These are phyloP conservation scores for Apodemia zela DNA, from an alignment of 2,888 invertebrate genomes.

Conservation along the genomic window DNA sequence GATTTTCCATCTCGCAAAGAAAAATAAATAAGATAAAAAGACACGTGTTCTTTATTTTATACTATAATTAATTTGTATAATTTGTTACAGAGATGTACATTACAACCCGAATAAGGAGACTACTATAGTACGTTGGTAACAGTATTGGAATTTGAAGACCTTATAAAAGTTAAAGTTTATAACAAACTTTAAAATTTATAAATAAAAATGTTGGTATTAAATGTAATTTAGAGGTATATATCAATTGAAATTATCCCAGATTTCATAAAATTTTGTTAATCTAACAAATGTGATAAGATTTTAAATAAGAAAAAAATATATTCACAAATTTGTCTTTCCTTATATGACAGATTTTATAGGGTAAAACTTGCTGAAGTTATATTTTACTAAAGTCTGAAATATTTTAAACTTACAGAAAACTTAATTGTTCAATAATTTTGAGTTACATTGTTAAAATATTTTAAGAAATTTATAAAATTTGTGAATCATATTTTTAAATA, in stretches of 20 bases:
- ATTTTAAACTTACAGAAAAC: neutral
- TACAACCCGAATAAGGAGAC: slow-evolving; percentile 68
- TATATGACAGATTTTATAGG: neutral
- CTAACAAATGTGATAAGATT: slow-evolving; percentile 11
- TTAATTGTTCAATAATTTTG: neutral
- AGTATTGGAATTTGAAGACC: slow-evolving; percentile 36
- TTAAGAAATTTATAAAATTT: neutral
- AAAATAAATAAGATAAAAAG: too few relatives aligned
- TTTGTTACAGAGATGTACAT: slow-evolving; percentile 74
- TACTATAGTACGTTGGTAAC: slow-evolving; percentile 66
- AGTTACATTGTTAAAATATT: neutral
- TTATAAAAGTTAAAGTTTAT: slow-evolving; percentile 29
- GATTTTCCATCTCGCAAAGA: too few relatives aligned
- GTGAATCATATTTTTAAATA: slow-evolving; percentile 51
- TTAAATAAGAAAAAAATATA: slow-evolving; percentile 1
- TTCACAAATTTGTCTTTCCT: slow-evolving; percentile 5
- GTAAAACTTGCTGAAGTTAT: neutral
- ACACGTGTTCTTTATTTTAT: too few relatives aligned
- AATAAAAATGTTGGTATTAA: neutral
- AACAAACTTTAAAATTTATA: slow-evolving; percentile 33
- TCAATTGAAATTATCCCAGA: slow-evolving; percentile 1
- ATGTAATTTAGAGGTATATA: slow-evolving; percentile 1
- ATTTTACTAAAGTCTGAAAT: neutral
- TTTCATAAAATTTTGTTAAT: slow-evolving; percentile 8
- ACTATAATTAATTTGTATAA: neutral